Evolutionary conservation across 1,140 invertebrate species (phyloP), one percentile per base, ranked within the genome.

Genomic region (Ips typographus): DNA sequence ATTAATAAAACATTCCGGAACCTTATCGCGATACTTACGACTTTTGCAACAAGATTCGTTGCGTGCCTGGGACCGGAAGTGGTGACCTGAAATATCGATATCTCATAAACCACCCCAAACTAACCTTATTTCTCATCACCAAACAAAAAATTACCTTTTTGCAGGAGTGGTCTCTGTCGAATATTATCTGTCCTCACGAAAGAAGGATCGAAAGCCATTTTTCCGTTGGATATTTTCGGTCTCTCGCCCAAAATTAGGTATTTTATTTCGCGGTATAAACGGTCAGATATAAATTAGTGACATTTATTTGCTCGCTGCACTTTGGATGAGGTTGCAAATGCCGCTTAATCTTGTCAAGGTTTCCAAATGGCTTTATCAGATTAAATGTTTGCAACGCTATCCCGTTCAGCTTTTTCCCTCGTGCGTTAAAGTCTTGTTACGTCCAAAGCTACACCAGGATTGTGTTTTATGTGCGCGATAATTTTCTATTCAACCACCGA

Each of bases 211-310:
- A 61, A 47, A 61, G 59, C 44, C n/a, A 61, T 61, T 47, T 61
- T 36, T 61, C 59, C 59, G 43, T 61, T 47, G 47, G 59, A 61
- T 61, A 61, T 61, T 61, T 61, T 36, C 22, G 59, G 59, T 61
- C 59, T 41, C 47, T 59, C 41, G n/a, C 57, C 39, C 4, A 59
- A 55, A 59, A 59, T 59, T 59, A 38, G 57, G 39, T 44, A 61
- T 61, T 61, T 61, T 61, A 61, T 61, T 61, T 61, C 22, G 59
- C 43, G 4, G 22, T 61, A 61, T 47, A 61, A 61, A 61, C 59
- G 59, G 59, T 61, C 59, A 61, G 59, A 47, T 61, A 61, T 49
- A 61, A 61, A 61, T 61, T 61, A 61, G 43, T 22, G 3, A 37
- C 59, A 61, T 61, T 61, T 61, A 61, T 61, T 61, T 61, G 37